A percentile compares a stretch with the other conserved stretches of the same genome.
phyloP scores from a whole-genome alignment of 2,888 invertebrate genomes.

The Callyntrura guangdongensis region DNA sequence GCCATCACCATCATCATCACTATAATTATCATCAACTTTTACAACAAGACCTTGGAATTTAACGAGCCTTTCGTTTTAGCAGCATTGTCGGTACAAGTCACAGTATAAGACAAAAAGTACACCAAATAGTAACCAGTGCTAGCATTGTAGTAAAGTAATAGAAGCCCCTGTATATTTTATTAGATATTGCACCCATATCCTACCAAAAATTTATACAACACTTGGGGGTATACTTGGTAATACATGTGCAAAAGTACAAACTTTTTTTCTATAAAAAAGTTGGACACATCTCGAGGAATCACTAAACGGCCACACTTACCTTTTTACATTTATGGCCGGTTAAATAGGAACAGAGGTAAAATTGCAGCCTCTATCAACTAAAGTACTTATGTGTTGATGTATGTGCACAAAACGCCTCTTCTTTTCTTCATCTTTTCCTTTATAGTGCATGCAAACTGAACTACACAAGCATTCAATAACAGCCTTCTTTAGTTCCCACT shows the following conservation, averaged over 20 bases:
- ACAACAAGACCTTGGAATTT: conserved; percentile 69
- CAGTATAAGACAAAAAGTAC: neutral
- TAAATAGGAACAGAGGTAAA: conserved; percentile 24
- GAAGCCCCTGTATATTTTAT: conserved; percentile 23
- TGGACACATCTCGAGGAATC: conserved; percentile 37
- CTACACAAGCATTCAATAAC: conserved; percentile 14
- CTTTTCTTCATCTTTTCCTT: conserved; percentile 50
- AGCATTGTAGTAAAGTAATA: neutral
- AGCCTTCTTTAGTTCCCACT: conserved; percentile 41
- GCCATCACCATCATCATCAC: conserved; percentile 61
- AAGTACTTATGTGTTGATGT: conserved; percentile 9
- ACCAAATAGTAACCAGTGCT: neutral
- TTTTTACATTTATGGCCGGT: conserved; percentile 65
- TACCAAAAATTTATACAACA: conserved; percentile 52
- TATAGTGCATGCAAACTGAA: neutral
- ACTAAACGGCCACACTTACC: conserved; percentile 63
- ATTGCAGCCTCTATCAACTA: neutral
- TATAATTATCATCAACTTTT: conserved; percentile 74
- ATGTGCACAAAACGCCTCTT: conserved; percentile 61
- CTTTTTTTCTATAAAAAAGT: conserved; percentile 50
- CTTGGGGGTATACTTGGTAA: conserved; percentile 27
- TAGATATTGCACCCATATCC: conserved; percentile 42
- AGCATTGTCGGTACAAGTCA: neutral
- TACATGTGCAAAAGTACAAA: neutral
- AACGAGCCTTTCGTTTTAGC: conserved; percentile 62